phyloP scores from a whole-genome alignment of 2,888 invertebrate species.

The Gandaritis pyraliata region DNA sequence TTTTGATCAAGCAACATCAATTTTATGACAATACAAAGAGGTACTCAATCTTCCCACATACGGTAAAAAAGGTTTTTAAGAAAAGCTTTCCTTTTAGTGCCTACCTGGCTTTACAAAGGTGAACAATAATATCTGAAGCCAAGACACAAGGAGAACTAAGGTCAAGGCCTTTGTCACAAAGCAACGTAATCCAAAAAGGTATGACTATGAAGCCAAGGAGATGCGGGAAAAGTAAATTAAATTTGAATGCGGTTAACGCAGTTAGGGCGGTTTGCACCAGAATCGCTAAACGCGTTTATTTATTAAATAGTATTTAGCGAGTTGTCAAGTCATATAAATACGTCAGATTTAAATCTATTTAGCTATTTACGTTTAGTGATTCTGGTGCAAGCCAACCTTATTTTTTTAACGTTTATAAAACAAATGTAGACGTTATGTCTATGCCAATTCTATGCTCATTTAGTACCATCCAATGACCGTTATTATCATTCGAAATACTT shows the following conservation, averaged over 20 bases:
- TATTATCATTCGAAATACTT: too few relatives aligned
- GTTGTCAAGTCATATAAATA: too few relatives aligned
- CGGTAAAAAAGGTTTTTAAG: slow-evolving; percentile 2
- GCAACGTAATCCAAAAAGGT: slow-evolving; percentile 6
- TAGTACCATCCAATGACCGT: too few relatives aligned
- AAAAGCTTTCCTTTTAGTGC: slow-evolving; percentile 5
- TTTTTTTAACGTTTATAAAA: too few relatives aligned
- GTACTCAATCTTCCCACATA: neutral
- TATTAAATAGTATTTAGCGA: too few relatives aligned
- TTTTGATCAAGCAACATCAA: neutral
- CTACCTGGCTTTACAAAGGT: neutral
- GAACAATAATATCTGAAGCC: slow-evolving; percentile 5
- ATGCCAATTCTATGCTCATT: too few relatives aligned
- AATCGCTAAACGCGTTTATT: too few relatives aligned
- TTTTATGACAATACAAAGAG: neutral
- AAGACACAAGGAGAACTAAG: neutral
- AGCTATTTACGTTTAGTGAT: too few relatives aligned
- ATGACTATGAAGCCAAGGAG: neutral
- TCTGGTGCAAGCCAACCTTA: too few relatives aligned
- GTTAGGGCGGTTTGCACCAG: too few relatives aligned
- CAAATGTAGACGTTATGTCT: too few relatives aligned
- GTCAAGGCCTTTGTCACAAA: slow-evolving; percentile 16
- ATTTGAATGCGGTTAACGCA: neutral
- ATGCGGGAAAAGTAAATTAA: neutral
- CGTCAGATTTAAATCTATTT: too few relatives aligned